Evolutionary conservation across 2,113 vertebrate species (phyloP), one percentile per base, ranked within the genome.

Genomic region (Burhinus oedicnemus): DNA sequence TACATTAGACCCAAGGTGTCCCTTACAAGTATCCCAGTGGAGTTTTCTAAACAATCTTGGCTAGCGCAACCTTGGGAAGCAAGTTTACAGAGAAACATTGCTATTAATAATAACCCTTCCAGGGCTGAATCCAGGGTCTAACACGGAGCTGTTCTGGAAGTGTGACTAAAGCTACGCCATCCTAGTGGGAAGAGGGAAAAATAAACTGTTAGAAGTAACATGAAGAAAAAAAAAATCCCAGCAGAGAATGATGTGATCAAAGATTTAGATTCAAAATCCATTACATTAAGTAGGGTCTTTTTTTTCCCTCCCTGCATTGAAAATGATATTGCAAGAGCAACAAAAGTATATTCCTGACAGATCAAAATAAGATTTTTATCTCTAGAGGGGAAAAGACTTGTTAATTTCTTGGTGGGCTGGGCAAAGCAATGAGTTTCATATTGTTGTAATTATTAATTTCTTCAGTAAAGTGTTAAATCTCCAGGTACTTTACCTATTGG

Each of bases 1-100:
- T 97, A 95, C 97, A 97, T 97, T 97, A 97, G 93, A 96, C 94
- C 95, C 93, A 97, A 96, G 94, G 95, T 95, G 95, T 96, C 94
- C 95, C 95, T 97, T 96, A 95, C 90, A 96, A 84, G 76, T 91
- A 79, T 96, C 96, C 97, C 95, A 93, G 47, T 69, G 93, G 97
- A 97, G 52, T 93, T 97, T 97, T 92, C 81, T 94, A 95, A 97
- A 96, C 83, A 97, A 69, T 97, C 90, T 91, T 95, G 95, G 83
- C 89, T 97, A 93, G 79, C 93, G 68, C 93, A 97, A 97, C 92
- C 93, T 95, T 88, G 64, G 82, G 82, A 97, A 69, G 47, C 45
- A 79, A 92, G 80, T 93, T 97, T 95, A 78, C 94, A 61, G 89
- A 88, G 94, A 95, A 93, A 86, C 38, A 90, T 68, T 26, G 26